Base-by-base conservation (phyloP, 2,888 invertebrate genomes). In the Harmothoe impar region DNA sequence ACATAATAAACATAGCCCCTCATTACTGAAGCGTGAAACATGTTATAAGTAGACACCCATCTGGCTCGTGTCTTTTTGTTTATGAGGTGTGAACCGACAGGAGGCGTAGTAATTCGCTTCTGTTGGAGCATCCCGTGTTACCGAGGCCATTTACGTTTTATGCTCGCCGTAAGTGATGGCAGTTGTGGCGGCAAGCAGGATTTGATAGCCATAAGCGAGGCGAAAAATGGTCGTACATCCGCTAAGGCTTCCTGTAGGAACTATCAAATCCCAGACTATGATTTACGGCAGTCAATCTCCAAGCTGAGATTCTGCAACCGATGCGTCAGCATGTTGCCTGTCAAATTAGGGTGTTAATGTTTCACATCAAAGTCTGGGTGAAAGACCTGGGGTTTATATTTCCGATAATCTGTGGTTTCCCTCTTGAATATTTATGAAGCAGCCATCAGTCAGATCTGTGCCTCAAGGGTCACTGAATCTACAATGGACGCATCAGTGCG, bases 191-290 rank as follows among this genome's bases (percentile, higher is more conserved):
- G 62, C 23, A n/a, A 52, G 17, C 54, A 15, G 54, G 54, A 52
- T 52, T 52, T 52, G 54, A 52, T 52, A 62, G 62, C n/a, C 7
- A 20, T 20, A 62, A 12, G 12, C 20, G 62, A 62, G 0, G 20
- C 12, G 12, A 1, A 62, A 62, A 62, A 62, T 62, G 62, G 62
- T 20, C 15, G 62, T n/a, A n/a, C 62, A 20, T 62, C 62, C n/a
- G 43, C n/a, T 62, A 62, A 62, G 62, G 62, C 62, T 20, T 62
- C n/a, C n/a, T 62, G 62, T 62, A n/a, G n/a, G 62, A n/a, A 62
- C 62, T 20, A 3, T 62, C 15, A 5, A 62, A 62, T 12, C 20
- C 23, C 62, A 20, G 0, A 62, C 62, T n/a, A 15, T 12, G 7
- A 12, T 62, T 62, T 62, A n/a, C n/a, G 12, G 23, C 62, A 62